Evolutionary conservation across 2,113 vertebrate genomes (phyloP).

Genomic region (Sinocyclocheilus rhinocerous): DNA sequence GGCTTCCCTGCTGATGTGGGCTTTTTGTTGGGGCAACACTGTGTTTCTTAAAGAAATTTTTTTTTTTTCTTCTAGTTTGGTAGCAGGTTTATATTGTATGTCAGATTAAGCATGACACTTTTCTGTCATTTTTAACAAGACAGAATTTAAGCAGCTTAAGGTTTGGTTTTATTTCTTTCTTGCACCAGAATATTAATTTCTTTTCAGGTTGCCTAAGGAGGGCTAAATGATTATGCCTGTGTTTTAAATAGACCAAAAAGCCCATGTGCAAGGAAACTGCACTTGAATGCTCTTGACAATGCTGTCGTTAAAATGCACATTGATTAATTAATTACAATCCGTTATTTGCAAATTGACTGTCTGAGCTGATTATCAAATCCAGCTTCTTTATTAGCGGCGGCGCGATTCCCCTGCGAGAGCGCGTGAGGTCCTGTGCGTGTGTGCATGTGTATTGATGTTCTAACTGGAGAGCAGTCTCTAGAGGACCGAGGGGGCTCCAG

Average conservation of each 20-base stretch:
- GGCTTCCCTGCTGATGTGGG: slow-evolving; percentile 53
- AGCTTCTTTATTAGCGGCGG: slow-evolving; percentile 74
- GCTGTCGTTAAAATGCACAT: slow-evolving; percentile 76
- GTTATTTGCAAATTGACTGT: slow-evolving; percentile 81
- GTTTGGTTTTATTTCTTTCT: slow-evolving; percentile 26
- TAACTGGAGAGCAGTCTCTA: slow-evolving; percentile 36
- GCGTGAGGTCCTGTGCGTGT: slow-evolving; percentile 29
- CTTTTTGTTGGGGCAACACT: slow-evolving; percentile 49
- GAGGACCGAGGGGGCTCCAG: slow-evolving; percentile 34
- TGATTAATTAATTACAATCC: slow-evolving; percentile 79
- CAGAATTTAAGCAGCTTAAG: slow-evolving; percentile 8
- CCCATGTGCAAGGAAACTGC: slow-evolving; percentile 64
- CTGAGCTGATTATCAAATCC: slow-evolving; percentile 78
- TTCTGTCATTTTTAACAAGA: background rate
- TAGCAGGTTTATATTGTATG: background rate
- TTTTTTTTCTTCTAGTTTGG: slow-evolving; percentile 6
- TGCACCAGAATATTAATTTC: slow-evolving; percentile 16
- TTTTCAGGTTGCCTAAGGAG: slow-evolving; percentile 18
- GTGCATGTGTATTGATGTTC: slow-evolving; percentile 42
- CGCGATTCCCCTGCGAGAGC: slow-evolving; percentile 48
- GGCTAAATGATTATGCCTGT: background rate
- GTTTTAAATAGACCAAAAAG: slow-evolving; percentile 33
- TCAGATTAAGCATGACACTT: background rate
- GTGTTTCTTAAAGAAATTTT: background rate
- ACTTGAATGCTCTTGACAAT: slow-evolving; percentile 77